Evolutionary conservation across 2,113 vertebrate species (phyloP).

Genomic region (Onychostruthus taczanowskii): DNA sequence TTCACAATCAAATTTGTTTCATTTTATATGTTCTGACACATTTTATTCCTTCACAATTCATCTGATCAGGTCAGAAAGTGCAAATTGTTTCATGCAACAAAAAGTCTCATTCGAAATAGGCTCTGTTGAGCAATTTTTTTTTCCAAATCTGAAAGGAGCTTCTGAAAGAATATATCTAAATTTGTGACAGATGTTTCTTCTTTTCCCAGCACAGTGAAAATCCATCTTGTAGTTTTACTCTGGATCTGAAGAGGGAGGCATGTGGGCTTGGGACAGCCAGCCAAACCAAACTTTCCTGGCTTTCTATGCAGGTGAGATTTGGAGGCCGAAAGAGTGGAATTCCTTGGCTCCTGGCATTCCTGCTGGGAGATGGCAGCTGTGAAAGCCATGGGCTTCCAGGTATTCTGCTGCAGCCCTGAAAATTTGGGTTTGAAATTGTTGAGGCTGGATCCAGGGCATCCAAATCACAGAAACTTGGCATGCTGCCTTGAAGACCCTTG

Average conservation of each 20-base stretch:
- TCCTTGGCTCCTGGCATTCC: not conserved
- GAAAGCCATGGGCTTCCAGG: not conserved
- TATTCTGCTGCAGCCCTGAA: not conserved
- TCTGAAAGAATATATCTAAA: not conserved
- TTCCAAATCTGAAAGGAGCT: not conserved
- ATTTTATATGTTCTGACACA: not conserved
- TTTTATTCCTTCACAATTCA: not conserved
- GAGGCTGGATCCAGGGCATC: not conserved
- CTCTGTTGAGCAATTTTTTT: not conserved
- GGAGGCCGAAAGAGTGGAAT: not conserved
- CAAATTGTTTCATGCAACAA: not conserved
- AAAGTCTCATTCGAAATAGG: not conserved
- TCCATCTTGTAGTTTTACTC: not conserved
- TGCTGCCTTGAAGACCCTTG: not conserved
- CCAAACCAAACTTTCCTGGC: not conserved
- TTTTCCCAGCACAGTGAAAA: not conserved
- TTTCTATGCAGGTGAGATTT: not conserved
- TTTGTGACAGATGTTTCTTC: accelerated
- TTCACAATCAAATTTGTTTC: not conserved
- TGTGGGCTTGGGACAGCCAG: not conserved
- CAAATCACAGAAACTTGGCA: accelerated
- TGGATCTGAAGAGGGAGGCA: not conserved
- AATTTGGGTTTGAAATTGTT: not conserved
- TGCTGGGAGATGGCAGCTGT: not conserved
- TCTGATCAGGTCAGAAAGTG: not conserved